phyloP scores from a whole-genome alignment of 2,797 vertebrate genomes.

The Masticophis lateralis region DNA sequence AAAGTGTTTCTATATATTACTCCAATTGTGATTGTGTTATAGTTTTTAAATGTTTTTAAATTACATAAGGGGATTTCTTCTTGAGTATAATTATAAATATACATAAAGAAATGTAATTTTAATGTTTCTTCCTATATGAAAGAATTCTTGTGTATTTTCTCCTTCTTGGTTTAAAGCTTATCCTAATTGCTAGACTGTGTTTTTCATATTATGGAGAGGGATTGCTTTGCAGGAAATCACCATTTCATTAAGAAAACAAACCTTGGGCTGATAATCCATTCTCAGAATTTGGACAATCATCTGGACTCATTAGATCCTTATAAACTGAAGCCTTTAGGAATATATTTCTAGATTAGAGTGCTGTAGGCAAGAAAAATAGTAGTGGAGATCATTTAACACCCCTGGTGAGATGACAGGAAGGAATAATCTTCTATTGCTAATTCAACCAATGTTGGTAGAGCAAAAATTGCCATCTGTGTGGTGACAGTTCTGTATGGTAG shows the following conservation, averaged over 20 bases:
- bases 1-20: not conserved
- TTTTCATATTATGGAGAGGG: not conserved
- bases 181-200: accelerated
- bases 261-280: constrained; percentile 49
- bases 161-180: constrained; percentile 16
- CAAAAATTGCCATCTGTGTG: constrained; percentile 59
- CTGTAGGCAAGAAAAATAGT: constrained; percentile 69
- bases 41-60: not conserved
- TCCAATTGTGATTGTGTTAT: not conserved
- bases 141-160: constrained; percentile 28
- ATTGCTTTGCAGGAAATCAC: constrained; percentile 35
- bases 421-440: constrained; percentile 74
- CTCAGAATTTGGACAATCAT: constrained; percentile 50
- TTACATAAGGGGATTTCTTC: not conserved
- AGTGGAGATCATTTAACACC: constrained; percentile 72
- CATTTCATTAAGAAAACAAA: constrained; percentile 50
- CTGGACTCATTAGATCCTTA: constrained; percentile 55
- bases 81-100: not conserved
- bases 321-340: constrained; percentile 52
- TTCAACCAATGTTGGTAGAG: constrained; percentile 61
- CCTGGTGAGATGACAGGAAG: constrained; percentile 72
- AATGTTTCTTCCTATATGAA: not conserved
- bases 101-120: not conserved
- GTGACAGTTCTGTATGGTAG: constrained; percentile 35
- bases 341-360: constrained; percentile 58